Base-by-base conservation (phyloP, 2,797 vertebrate genomes). In the Aphelocoma californica region DNA sequence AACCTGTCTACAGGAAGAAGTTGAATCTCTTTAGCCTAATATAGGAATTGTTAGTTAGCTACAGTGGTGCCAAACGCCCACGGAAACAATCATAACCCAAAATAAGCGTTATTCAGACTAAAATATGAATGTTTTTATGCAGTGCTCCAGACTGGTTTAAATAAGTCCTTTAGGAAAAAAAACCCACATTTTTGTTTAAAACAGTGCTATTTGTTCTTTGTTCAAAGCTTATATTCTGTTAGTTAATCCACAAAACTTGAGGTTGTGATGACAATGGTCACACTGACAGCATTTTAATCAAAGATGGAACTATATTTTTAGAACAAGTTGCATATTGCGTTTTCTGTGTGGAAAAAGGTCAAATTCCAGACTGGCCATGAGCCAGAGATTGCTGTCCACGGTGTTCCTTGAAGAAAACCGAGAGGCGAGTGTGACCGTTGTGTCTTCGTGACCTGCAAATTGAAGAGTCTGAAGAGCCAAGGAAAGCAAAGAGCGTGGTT, bases 351-450 rank as follows among this genome's bases (percentile, higher is more conserved):
- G 47, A 47, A 40, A 42, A 93, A 34, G 3, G 18, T 54, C 10
- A 44, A 12, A 44, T 71, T 74, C 44, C 42, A 20, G n/a, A 25
- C 32, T 34, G 9, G 20, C 80, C 11, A 29, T 0, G 3, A 65
- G 9, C 6, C 40, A 50, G 26, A 73, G 23, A 12, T 12, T 58
- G 29, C 1, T 2, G 21, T 64, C 45, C 77, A 20, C 21, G 21
- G 15, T 19, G 4, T 79, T 42, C 58, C 44, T 32, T 31, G 40
- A 66, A 34, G 14, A 45, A 88, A 89, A 29, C 3, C 2, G 13
- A 42, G 34, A 80, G 12, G 10, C n/a, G n/a, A 40, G 4, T 25
- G 4, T 69, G 28, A 73, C 14, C 10, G 34, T 0, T 0, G 0
- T 0, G 4, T 24, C 40, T 54, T 73, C 32, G 26, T 70, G 51